Base-by-base conservation (phyloP, 1,140 invertebrate genomes). In the Aphis craccivora region DNA sequence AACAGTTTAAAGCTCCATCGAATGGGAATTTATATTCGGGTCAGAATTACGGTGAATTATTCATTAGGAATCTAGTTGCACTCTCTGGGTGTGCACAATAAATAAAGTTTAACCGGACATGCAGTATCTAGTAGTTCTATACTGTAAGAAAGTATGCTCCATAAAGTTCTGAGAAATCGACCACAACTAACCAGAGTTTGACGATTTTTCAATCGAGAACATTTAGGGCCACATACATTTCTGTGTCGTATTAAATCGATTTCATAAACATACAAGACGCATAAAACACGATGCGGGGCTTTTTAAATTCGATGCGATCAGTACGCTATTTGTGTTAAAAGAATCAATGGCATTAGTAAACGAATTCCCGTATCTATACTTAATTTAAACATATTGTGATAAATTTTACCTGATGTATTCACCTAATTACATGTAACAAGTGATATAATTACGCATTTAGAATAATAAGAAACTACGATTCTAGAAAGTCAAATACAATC, bases 21-120 rank as follows among this genome's bases (percentile, higher is more conserved):
- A 87, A 87, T 23, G 30, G 86, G 45, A 48, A 48, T 87, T 87
- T 87, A 87, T 87, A 87, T 87, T 87, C 86, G 86, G 45, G n/a
- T 87, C 30, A 35, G 45, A 87, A 48, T 87, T 86, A 86, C 43
- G 23, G 86, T 87, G 86, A 87, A 87, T 87, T 87, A 87, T 87
- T 87, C 86, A 87, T 87, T 87, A 87, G 86, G 86, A 51, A 87
- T 87, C 86, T 87, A 87, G 30, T 22, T 87, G 45, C 86, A 87
- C 86, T 87, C 18, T 51, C 86, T 18, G 43, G 30, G 86, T 87
- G 86, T 48, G 45, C 45, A 51, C 86, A n/a, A 87, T 87, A 87
- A 87, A 87, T 87, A 87, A 30, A 87, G 43, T 87, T 51, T 48
- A 48, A 87, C 86, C 30, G 86, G 86, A 87, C 86, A 48, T 51